Percentiles rank a stretch among this genome's conserved stretches.
Conservation (phyloP, 2,113 vertebrate genomes). For the Centropristis striata region DNA sequence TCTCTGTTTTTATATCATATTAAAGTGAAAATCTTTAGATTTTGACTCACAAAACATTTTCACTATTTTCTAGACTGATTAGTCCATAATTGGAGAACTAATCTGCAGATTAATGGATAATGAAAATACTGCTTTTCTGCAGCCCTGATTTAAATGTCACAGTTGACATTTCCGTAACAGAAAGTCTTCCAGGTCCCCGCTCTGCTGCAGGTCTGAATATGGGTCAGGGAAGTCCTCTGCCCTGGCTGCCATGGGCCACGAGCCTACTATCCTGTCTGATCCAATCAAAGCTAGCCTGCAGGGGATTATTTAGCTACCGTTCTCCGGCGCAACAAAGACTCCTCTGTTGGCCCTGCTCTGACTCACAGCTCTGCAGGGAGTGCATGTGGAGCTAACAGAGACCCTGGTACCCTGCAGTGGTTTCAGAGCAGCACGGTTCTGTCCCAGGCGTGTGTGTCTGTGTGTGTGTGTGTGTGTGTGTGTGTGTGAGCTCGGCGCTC, state of each 20-base stretch:
- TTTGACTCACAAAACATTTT: too few relatives aligned
- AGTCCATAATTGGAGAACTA: too few relatives aligned
- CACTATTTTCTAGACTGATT: too few relatives aligned
- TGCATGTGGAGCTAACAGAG: conserved; percentile 2
- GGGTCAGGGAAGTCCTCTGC: conserved; percentile 71
- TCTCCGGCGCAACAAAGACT: conserved; percentile 58
- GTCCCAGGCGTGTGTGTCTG: background rate
- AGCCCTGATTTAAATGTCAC: background rate
- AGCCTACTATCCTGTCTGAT: conserved; percentile 63
- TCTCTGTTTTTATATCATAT: too few relatives aligned
- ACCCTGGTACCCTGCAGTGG: conserved; percentile 22
- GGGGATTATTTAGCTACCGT: conserved; percentile 61
- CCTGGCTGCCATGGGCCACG: conserved; percentile 15
- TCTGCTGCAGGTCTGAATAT: conserved; percentile 36
- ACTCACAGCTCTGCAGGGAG: conserved; percentile 36
- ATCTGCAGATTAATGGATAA: too few relatives aligned
- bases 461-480: too few relatives aligned
- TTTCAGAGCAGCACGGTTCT: background rate
- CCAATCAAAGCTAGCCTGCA: conserved; percentile 74
- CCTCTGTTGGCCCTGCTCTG: conserved; percentile 52
- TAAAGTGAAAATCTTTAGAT: too few relatives aligned
- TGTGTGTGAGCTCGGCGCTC: conserved; percentile 3
- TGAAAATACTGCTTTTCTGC: too few relatives aligned
- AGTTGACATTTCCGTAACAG: background rate
- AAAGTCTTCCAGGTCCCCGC: background rate